Conservation (phyloP, 1,140 invertebrate genomes). For the Dendrolimus kikuchii region DNA sequence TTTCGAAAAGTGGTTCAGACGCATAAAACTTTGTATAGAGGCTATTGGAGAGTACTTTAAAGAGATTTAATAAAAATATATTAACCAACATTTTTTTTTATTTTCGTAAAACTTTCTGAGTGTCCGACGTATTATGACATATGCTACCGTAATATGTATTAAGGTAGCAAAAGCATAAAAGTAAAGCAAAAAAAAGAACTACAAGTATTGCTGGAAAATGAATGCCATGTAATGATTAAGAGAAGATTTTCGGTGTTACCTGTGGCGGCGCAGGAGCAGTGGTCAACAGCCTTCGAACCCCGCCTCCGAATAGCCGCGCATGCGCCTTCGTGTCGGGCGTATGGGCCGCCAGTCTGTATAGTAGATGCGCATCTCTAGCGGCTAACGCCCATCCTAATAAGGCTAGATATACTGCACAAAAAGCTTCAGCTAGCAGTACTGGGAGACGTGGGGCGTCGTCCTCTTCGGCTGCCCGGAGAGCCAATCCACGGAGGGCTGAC, state of each 20-base stretch:
- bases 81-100: too few species aligned
- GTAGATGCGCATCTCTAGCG: slow-evolving; percentile 94
- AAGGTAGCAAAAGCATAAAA: too few species aligned
- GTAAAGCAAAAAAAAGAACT: too few species aligned
- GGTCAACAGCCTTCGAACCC: slow-evolving; percentile 90
- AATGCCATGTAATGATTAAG: neutral
- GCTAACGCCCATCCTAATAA: slow-evolving; percentile 93
- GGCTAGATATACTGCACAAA: slow-evolving; percentile 93
- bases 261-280: slow-evolving; percentile 75
- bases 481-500: slow-evolving; percentile 89
- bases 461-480: slow-evolving; percentile 95
- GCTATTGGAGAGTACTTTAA: too few species aligned
- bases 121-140: too few species aligned
- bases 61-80: too few species aligned
- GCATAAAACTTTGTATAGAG: too few species aligned
- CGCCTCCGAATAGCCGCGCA: slow-evolving; percentile 94
- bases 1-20: too few species aligned
- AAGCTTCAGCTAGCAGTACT: slow-evolving; percentile 93
- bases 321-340: slow-evolving; percentile 87
- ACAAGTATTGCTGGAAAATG: too few species aligned
- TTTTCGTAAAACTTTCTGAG: too few species aligned
- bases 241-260: slow-evolving; percentile 14
- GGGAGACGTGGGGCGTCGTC: slow-evolving; percentile 95
- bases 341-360: slow-evolving; percentile 92
- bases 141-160: too few species aligned